Evolutionary conservation across 1,140 invertebrate genomes (phyloP).

Genomic region (Drosophila jambulina): DNA sequence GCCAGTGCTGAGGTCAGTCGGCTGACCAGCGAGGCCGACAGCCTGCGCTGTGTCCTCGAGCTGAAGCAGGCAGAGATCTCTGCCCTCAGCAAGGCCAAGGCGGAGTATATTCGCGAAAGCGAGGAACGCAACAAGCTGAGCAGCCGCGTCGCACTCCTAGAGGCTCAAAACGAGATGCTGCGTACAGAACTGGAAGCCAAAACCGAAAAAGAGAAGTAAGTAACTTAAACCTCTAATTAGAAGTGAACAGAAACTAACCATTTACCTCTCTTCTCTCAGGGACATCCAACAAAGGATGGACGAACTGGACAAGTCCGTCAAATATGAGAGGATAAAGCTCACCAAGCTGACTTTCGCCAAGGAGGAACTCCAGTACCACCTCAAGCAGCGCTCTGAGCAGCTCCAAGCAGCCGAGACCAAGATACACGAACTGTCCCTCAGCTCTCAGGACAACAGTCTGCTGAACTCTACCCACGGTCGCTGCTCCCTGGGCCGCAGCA

Average conservation of each 20-base stretch:
- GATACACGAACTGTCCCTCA: conserved; percentile 57
- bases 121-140: conserved; percentile 87
- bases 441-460: conserved; percentile 37
- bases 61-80: conserved; percentile 90
- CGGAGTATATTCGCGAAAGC: conserved; percentile 86
- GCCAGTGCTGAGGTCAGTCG: conserved; percentile 76
- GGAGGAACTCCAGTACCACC: conserved; percentile 94
- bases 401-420: conserved; percentile 66
- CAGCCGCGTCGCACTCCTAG: conserved; percentile 86
- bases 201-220: conserved; percentile 87
- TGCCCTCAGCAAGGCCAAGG: conserved; percentile 88
- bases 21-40: conserved; percentile 89
- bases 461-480: conserved; percentile 16
- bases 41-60: conserved; percentile 91
- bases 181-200: conserved; percentile 88
- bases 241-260: conserved; percentile 5
- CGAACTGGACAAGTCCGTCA: conserved; percentile 89
- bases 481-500: conserved; percentile 35
- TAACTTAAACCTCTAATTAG: conserved; percentile 9
- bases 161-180: conserved; percentile 90
- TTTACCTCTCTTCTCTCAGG: conserved; percentile 77
- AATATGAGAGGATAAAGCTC: conserved; percentile 91
- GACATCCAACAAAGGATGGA: conserved; percentile 88
- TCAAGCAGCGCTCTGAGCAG: conserved; percentile 89
- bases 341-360: conserved; percentile 92